Evolutionary conservation across 2,888 invertebrate genomes (phyloP), one percentile per base, ranked within the genome.

Genomic region (Malthinus flaveolus): DNA sequence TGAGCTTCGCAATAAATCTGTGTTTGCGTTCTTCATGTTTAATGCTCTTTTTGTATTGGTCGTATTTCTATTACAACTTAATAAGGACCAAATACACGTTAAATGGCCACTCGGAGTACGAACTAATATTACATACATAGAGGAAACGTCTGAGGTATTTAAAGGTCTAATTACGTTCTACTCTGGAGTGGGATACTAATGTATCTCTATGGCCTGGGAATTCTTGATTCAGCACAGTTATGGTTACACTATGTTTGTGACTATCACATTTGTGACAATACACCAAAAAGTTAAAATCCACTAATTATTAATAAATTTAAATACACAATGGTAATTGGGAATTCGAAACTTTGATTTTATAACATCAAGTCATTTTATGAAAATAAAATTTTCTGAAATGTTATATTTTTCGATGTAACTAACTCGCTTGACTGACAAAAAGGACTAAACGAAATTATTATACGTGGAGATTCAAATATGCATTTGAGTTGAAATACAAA

Each of bases 11-110:
- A 97, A 97, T 88, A 95, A 96, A 82, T 93, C 94, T 75, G 95
- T 95, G 77, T 95, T 96, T 82, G 94, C 93, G 79, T 97, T 97
- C 89, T 92, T 97, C 85, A 97, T 98, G 97, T 91, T 97, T 87
- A 99, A 98, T 88, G 94, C 97, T 81, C 89, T 98, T 79, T 98
- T 97, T 89, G 95, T 97, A 80, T 89, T 98, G 84, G 93, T 97
- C 83, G 96, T 98, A 78, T 95, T 98, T 84, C 91, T 98, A 82
- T 91, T 99, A 80, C 97, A 98, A 89, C 88, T 97, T 82, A 96
- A 97, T 85, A 97, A 97, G 89, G 95, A 96, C 85, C 93, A 93
- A 83, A 88, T 97, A 80, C 95, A 97, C 85, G 90, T 97, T 83
- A 87, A 94, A 84, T 97, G 97, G 97, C 97, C 96, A 78, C 87